Base-by-base conservation (phyloP, 2,797 vertebrate species). In the Lithobates sylvaticus region DNA sequence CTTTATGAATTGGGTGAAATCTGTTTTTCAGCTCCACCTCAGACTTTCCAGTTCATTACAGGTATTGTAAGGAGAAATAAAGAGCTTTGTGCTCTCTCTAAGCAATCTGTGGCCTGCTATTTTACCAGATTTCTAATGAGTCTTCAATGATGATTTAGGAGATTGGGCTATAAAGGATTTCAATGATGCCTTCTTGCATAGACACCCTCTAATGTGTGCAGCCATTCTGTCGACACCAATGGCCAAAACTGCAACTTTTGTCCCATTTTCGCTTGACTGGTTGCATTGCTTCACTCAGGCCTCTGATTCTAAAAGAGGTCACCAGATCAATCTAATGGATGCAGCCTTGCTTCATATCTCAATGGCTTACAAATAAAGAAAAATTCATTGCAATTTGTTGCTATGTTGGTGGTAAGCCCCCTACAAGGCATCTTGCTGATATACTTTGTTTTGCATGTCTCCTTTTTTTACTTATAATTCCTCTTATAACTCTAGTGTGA, bases 101-200 rank as follows among this genome's bases (percentile, higher is more conserved):
- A 91, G 91, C 97, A 97, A 97, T 97, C 96, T 97, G 96, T 91
- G 89, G 90, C 91, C 88, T 87, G 93, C 92, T 92, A 90, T 90
- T 90, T 89, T 84, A 88, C 93, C 96, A 97, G 96, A 94, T 97
- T 96, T 96, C 94, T 95, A 96, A 96, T 96, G 96, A 95, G 94
- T 96, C 97, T 96, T 92, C 93, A 92, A 95, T 96, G 95, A 95
- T 95, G 95, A 96, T 96, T 96, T 95, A 94, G 88, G 89, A 90
- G 92, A 86, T 73, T 92, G 90, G 81, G 70, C 88, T 88, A 90
- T 90, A 91, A 93, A 93, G 88, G 90, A 89, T 89, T 93, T 91
- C 90, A 73, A 81, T 86, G 86, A 0, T 5, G 36, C 80, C 86
- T 68, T 71, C 23, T 80, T 78, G 78, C 75, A 23, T 0, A 72